These are phyloP conservation scores for Onchidella celtica DNA, from an alignment of 2,888 invertebrate species.

Conservation along the genomic window DNA sequence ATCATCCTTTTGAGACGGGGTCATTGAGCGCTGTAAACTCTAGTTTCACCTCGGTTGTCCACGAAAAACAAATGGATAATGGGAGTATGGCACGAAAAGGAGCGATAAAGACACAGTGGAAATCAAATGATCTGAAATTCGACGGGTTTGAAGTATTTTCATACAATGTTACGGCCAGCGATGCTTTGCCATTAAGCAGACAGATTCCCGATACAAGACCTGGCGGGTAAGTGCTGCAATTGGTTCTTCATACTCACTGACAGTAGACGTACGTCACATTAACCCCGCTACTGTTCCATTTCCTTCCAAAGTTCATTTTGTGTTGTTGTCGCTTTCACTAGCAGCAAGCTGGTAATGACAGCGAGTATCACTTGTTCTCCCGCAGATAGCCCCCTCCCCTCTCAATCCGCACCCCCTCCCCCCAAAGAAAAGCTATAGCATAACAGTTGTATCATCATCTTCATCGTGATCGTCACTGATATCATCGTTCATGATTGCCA, in stretches of 20 bases:
- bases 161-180: conserved; percentile 53
- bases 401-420: no score
- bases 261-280: no score
- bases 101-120: neutral
- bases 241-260: no score
- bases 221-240: conserved; percentile 49
- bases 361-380: no score
- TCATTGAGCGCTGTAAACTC: neutral
- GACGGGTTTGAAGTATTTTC: conserved; percentile 50
- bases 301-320: no score
- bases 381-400: no score
- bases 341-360: no score
- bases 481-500: no score
- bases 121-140: neutral
- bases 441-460: neutral
- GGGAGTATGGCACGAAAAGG: neutral
- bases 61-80: neutral
- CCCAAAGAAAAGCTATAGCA: no score
- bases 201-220: conserved; percentile 51
- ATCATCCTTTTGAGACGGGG: neutral
- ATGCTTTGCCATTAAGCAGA: conserved; percentile 43
- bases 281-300: no score
- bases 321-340: no score
- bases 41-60: neutral
- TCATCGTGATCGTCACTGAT: neutral